phyloP scores from a whole-genome alignment of 2,113 vertebrate species.

The Chinchilla lanigera region DNA sequence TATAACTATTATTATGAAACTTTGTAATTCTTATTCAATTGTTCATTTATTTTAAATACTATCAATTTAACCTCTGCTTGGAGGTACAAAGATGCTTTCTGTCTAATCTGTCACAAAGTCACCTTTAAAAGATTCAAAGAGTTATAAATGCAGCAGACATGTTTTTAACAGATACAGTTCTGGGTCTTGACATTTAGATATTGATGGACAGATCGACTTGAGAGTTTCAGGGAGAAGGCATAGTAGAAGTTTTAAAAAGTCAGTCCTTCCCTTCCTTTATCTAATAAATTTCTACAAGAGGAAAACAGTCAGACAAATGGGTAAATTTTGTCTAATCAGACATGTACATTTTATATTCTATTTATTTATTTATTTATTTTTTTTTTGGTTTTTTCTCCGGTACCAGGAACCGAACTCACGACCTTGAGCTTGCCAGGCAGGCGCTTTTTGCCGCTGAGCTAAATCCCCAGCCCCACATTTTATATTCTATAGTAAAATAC shows the following conservation, averaged over 20 bases:
- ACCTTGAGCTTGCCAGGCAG: too few species aligned
- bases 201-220: not conserved
- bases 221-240: not conserved
- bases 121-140: conserved; percentile 20
- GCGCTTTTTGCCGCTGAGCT: too few species aligned
- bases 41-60: not conserved
- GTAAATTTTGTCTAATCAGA: conserved; percentile 3
- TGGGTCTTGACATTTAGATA: conserved; percentile 32
- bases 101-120: not conserved
- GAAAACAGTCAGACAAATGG: not conserved
- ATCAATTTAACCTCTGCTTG: not conserved
- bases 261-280: conserved; percentile 1
- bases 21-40: not conserved
- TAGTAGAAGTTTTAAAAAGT: conserved; percentile 43
- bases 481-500: not conserved
- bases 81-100: not conserved
- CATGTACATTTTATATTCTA: not conserved
- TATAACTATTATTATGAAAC: not conserved
- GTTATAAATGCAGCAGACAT: not conserved
- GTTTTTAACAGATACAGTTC: conserved; percentile 23
- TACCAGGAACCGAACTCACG: too few species aligned
- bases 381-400: too few species aligned
- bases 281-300: not conserved
- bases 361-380: too few species aligned
- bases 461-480: too few species aligned